These are phyloP conservation scores for Tachina grossa DNA, from an alignment of 2,888 invertebrate genomes.

Conservation along the genomic window DNA sequence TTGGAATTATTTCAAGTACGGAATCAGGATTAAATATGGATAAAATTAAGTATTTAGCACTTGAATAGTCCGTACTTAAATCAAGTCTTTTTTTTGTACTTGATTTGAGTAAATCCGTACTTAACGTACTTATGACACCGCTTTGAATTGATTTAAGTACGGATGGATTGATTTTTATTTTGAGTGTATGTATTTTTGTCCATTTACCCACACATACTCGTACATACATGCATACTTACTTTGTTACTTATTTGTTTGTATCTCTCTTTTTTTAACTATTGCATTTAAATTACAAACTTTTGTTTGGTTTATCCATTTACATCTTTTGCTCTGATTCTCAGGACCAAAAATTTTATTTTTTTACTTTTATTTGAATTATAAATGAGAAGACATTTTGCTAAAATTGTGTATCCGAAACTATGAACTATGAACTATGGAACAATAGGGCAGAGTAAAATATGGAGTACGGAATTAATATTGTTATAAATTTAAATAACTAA, in stretches of 20 bases:
- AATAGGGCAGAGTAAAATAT: background rate
- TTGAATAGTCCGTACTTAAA: too few relatives aligned
- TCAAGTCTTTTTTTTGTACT: too few relatives aligned
- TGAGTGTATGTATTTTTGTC: background rate
- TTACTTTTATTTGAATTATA: conserved; percentile 53
- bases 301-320: conserved; percentile 66
- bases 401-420: conserved; percentile 19
- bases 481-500: background rate
- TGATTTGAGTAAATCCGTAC: too few relatives aligned
- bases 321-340: conserved; percentile 64
- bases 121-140: too few relatives aligned
- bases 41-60: too few relatives aligned
- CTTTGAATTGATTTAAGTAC: too few relatives aligned
- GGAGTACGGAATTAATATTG: background rate
- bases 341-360: conserved; percentile 13
- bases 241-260: conserved; percentile 47
- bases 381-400: conserved; percentile 59
- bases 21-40: too few relatives aligned
- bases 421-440: too few relatives aligned
- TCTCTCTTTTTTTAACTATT: conserved; percentile 67
- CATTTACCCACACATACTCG: background rate
- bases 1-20: too few relatives aligned
- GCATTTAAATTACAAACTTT: conserved; percentile 64
- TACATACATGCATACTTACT: background rate
- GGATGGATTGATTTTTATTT: too few relatives aligned